Evolutionary conservation across 2,888 invertebrate genomes (phyloP).

Genomic region (Hedychridium roseum): DNA sequence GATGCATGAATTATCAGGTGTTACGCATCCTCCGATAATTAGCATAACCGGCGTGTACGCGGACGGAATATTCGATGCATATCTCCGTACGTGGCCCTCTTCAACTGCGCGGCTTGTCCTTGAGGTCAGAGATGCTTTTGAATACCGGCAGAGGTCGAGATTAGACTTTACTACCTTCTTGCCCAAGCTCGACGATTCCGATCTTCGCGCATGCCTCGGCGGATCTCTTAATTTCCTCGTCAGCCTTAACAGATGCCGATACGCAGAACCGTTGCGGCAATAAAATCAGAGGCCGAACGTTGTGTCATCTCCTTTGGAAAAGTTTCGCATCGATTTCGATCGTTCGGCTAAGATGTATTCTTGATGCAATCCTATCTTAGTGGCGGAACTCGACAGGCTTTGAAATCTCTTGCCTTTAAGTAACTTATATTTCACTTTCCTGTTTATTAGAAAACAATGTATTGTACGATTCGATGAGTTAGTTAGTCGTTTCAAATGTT

Average conservation of each 20-base stretch:
- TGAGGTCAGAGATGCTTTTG: conserved; percentile 10
- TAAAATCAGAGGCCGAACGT: neutral
- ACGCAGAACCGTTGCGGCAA: conserved; percentile 10
- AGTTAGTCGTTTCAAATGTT: no score
- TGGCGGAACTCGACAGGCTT: no score
- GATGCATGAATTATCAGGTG: no score
- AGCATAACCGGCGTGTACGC: conserved; percentile 6
- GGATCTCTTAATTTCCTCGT: conserved; percentile 3
- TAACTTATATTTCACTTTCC: no score
- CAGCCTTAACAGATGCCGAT: conserved; percentile 26
- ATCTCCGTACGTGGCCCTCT: conserved; percentile 6
- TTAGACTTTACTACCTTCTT: no score
- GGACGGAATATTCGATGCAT: conserved; percentile 8
- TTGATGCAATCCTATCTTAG: no score
- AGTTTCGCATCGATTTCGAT: neutral
- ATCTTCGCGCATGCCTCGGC: neutral
- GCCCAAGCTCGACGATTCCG: no score
- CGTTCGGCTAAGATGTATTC: conserved; percentile 7
- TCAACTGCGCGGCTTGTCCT: conserved; percentile 9
- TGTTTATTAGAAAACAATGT: no score
- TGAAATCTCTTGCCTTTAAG: no score
- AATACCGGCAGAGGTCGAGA: conserved; percentile 6
- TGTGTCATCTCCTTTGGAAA: conserved; percentile 13
- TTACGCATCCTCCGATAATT: conserved; percentile 21
- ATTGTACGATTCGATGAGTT: no score